These are phyloP conservation scores for Lasaia peninsularis DNA, from an alignment of 1,140 invertebrate genomes.

Conservation along the genomic window DNA sequence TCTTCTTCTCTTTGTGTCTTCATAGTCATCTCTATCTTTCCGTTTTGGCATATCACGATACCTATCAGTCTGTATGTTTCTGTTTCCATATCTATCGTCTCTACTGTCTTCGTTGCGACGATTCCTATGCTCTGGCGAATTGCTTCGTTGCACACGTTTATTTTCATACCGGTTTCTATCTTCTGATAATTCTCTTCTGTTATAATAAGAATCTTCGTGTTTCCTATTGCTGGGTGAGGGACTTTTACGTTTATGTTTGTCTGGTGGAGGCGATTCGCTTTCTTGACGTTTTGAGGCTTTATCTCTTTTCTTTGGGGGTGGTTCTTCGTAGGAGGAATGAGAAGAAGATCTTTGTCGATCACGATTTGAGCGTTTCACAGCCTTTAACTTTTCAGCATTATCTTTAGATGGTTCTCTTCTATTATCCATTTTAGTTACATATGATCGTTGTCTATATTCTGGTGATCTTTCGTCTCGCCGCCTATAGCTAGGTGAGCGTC, in stretches of 20 bases:
- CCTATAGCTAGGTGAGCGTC: slow-evolving; percentile 39
- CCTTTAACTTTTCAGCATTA: slow-evolving; percentile 27
- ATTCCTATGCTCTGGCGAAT: slow-evolving; percentile 42
- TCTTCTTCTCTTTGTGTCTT: slow-evolving; percentile 33
- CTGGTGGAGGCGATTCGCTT: slow-evolving; percentile 51
- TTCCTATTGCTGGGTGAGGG: slow-evolving; percentile 38
- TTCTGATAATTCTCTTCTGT: slow-evolving; percentile 41
- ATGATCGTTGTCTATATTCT: slow-evolving; percentile 45
- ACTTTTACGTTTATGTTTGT: slow-evolving; percentile 49
- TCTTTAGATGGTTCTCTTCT: slow-evolving; percentile 45
- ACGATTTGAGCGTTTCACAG: slow-evolving; percentile 34
- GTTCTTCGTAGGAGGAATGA: slow-evolving; percentile 36
- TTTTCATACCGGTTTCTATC: slow-evolving; percentile 26
- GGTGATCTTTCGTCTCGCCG: slow-evolving; percentile 35
- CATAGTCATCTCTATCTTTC: slow-evolving; percentile 25
- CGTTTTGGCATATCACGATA: slow-evolving; percentile 28
- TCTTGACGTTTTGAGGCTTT: slow-evolving; percentile 32
- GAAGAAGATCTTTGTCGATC: slow-evolving; percentile 36
- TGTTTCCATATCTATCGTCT: slow-evolving; percentile 40
- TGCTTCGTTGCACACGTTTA: slow-evolving; percentile 33
- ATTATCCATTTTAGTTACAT: slow-evolving; percentile 57
- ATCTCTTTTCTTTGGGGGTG: slow-evolving; percentile 34
- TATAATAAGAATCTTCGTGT: slow-evolving; percentile 39
- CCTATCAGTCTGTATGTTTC: slow-evolving; percentile 35
- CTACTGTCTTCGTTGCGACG: slow-evolving; percentile 34